Percentiles rank a stretch among this genome's conserved stretches.
Evolutionary conservation across 2,888 invertebrate species (phyloP).

Genomic region (Luffia ferchaultella): DNA sequence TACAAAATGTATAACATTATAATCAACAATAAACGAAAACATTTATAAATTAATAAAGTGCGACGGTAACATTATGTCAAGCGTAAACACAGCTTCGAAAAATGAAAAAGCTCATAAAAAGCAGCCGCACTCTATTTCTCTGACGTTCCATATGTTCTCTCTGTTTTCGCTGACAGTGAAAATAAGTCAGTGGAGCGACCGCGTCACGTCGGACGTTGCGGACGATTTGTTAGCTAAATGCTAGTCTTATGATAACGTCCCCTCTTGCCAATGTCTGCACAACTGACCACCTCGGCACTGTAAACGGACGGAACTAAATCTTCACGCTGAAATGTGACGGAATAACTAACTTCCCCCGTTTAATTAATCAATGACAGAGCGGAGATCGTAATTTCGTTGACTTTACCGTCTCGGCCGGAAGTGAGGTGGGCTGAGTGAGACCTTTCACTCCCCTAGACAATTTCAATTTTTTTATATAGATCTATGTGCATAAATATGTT

Average conservation of each 20-base stretch:
- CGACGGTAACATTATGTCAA: background rate
- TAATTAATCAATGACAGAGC: background rate
- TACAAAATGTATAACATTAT: too few relatives aligned
- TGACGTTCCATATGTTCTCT: slow-evolving; percentile 20
- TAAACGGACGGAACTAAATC: background rate
- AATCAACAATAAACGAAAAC: too few relatives aligned
- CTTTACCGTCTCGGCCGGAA: background rate
- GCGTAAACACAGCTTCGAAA: slow-evolving; percentile 15
- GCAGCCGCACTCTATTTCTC: slow-evolving; percentile 14
- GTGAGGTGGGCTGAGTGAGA: background rate
- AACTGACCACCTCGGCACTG: too few relatives aligned
- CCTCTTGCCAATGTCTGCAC: too few relatives aligned
- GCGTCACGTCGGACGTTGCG: slow-evolving; percentile 19
- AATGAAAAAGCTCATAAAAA: slow-evolving; percentile 20
- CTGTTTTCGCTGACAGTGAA: slow-evolving; percentile 12
- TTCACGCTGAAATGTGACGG: background rate
- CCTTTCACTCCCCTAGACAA: background rate
- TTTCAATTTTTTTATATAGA: too few relatives aligned
- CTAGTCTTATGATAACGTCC: too few relatives aligned
- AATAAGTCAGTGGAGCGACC: slow-evolving; percentile 19
- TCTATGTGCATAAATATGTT: too few relatives aligned
- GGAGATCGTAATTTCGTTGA: background rate
- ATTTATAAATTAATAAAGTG: too few relatives aligned
- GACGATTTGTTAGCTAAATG: slow-evolving; percentile 19
- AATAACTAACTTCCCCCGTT: background rate